phyloP scores from a whole-genome alignment of 2,888 invertebrate species.

The Drosophila phalerata region DNA sequence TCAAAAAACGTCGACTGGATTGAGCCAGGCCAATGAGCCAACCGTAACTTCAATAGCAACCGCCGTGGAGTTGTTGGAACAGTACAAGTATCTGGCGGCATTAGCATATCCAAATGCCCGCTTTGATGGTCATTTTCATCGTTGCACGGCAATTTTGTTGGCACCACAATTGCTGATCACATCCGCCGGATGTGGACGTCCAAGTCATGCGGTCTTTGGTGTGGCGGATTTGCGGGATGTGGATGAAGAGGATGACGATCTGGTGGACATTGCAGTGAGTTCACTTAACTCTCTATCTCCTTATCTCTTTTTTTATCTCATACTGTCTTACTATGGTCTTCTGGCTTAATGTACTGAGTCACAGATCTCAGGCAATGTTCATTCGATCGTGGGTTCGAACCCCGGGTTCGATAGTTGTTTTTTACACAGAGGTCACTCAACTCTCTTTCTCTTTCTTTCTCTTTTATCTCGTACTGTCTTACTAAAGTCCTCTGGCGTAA shows the following conservation, averaged over 20 bases:
- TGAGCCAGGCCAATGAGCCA: not conserved
- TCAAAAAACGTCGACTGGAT: not conserved
- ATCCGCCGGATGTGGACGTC: slow-evolving; percentile 55
- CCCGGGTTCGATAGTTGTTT: too few species aligned
- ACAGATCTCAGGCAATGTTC: too few species aligned
- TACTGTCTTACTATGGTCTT: not conserved
- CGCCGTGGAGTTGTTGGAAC: slow-evolving; percentile 37
- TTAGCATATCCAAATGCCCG: slow-evolving; percentile 65
- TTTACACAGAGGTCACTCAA: too few species aligned
- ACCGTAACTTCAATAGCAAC: too few species aligned
- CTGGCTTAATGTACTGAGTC: too few species aligned
- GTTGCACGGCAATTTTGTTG: slow-evolving; percentile 58
- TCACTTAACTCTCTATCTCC: not conserved
- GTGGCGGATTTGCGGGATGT: slow-evolving; percentile 63
- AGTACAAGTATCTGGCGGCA: slow-evolving; percentile 60
- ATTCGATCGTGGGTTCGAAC: too few species aligned
- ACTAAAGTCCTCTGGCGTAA: not conserved
- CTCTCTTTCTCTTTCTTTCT: not conserved
- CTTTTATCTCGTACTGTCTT: not conserved
- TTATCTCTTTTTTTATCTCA: not conserved
- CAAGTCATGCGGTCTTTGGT: slow-evolving; percentile 66
- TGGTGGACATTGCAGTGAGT: slow-evolving; percentile 53
- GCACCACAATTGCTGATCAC: slow-evolving; percentile 51
- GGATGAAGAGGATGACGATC: slow-evolving; percentile 59
- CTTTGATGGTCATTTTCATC: slow-evolving; percentile 62